Evolutionary conservation across 2,797 vertebrate genomes (phyloP), one percentile per base, ranked within the genome.

Genomic region (Syngnathus rostellatus): DNA sequence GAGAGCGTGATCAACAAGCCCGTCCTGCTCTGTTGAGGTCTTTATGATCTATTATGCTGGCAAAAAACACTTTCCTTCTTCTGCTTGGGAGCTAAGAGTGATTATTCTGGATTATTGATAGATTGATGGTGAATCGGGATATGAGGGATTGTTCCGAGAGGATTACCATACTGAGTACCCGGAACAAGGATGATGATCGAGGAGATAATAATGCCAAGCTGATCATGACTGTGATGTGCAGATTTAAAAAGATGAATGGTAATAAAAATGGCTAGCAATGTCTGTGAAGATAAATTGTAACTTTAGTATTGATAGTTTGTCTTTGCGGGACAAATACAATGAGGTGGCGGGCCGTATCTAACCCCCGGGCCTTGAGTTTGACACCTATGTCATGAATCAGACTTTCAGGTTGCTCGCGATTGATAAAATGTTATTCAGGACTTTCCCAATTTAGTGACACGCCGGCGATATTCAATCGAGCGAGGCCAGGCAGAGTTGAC

Each of bases 71-170:
- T 75, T 63, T 71, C 68, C 77, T 73, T 76, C 69, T 31, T 69
- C 74, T 77, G 68, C 69, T 81, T 72, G 70, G 68, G 72, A 76
- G 71, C 75, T 65, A 68, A 84, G 78, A 63, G 73, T 74, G 83
- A 82, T 81, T 82, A 87, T 84, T 85, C 71, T 68, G 72, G 82
- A 77, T 83, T 83, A 89, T 83, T 85, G 81, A 86, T 80, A 78
- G 78, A 78, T 76, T 86, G 81, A 79, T 82, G 75, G 71, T 74
- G 76, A 83, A 83, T 81, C 74, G 77, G 81, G 77, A 68, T 85
- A 66, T 58, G 45, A 73, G 65, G 78, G 78, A 85, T 85, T 81
- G 82, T 77, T 83, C 81, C 73, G 78, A 81, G 80, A 81, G 80
- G 85, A 86, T 87, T 86, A 85, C 61, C 61, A 64, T 71, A 78